Evolutionary conservation across 2,797 vertebrate species (phyloP), one percentile per base, ranked within the genome.

Genomic region (Loriculus beryllinus): DNA sequence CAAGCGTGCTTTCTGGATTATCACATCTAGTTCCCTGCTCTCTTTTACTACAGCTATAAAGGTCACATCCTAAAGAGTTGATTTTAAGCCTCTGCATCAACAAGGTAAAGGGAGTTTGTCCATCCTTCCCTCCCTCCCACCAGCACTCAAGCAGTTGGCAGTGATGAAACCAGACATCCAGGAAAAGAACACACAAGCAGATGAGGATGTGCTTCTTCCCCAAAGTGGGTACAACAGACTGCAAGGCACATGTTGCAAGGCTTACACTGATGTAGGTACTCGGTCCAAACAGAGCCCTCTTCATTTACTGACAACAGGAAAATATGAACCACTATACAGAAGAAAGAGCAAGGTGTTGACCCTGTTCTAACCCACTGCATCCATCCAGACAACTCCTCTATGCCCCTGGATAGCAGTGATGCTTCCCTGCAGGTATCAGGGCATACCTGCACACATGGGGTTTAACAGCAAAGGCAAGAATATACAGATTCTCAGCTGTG

Each of bases 171-270:
- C 63, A 59, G 63, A 29, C 3, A 1, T 3, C 20, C 63, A 48
- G 68, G 47, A 59, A 81, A 68, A 9, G 28, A 84, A 51, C 6
- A n/a, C 42, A 14, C 0, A 2, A 70, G 63, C 42, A 59, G 26
- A 78, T 0, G 8, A 68, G 52, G 69, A 78, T 12, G 28, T 14
- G 22, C 31, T 74, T 39, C 72, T 54, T 75, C 10, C 22, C 85
- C 48, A 9, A 10, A 2, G n/a, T 0, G 15, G 5, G 5, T 21
- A 20, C 1, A 9, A 16, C 39, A 33, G 29, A n/a, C 9, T 1
- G 33, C 40, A 9, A 0, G 0, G 28, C 12, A 7, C 26, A 14
- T 21, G 42, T 10, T 0, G 0, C 0, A 2, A 40, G 35, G 54
- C 35, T 52, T 37, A 4, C 19, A 0, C 14, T 3, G 33, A 13